phyloP scores from a whole-genome alignment of 1,140 invertebrate species.

The Lordiphosa clarofinis region DNA sequence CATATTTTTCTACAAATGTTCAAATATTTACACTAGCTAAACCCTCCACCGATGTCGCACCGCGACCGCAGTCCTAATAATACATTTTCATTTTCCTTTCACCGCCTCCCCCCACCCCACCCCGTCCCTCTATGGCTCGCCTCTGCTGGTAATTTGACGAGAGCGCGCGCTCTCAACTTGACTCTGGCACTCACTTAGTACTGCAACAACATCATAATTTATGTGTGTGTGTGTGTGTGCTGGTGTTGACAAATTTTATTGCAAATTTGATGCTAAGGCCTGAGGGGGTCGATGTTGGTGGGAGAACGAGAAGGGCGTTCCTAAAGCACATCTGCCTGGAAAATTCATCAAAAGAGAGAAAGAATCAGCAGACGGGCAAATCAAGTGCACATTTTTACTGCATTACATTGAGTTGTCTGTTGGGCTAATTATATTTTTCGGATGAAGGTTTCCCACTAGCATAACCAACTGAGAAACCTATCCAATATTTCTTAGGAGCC shows the following conservation, averaged over 20 bases:
- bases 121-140: neutral
- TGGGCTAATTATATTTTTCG: conserved; percentile 3
- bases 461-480: no score
- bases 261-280: conserved; percentile 47
- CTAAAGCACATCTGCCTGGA: conserved; percentile 37
- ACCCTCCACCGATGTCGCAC: conserved; percentile 19
- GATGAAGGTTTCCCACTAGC: no score
- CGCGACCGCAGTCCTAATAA: conserved; percentile 42
- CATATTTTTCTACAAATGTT: conserved; percentile 75
- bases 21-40: conserved; percentile 60
- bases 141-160: conserved; percentile 61
- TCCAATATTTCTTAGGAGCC: no score
- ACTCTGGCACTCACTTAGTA: conserved; percentile 65
- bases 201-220: conserved; percentile 39
- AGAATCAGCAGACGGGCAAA: conserved; percentile 12
- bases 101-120: no score
- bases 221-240: conserved; percentile 12
- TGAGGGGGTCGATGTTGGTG: conserved; percentile 1
- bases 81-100: conserved; percentile 1
- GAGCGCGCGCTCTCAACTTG: conserved; percentile 60
- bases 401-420: conserved; percentile 21
- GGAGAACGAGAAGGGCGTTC: conserved; percentile 18
- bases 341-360: conserved; percentile 24
- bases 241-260: conserved; percentile 60
- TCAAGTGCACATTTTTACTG: conserved; percentile 25